phyloP scores from a whole-genome alignment of 2,888 invertebrate species.

The Eristalinus aeneus region DNA sequence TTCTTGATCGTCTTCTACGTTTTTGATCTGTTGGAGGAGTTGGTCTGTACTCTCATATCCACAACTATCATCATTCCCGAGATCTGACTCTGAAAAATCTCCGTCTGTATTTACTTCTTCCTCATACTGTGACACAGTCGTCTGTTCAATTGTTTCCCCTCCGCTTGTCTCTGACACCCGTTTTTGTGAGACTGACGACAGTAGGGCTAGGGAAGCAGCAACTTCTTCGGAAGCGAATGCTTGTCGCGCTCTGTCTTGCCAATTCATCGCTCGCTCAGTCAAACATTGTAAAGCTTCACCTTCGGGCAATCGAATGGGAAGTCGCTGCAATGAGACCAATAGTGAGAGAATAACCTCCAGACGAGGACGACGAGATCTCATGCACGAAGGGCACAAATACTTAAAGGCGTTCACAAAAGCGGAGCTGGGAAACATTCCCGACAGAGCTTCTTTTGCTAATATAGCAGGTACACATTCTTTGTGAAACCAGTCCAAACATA shows the following conservation, averaged over 20 bases:
- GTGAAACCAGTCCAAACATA: slow-evolving; percentile 98
- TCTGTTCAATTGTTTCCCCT: background rate
- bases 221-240: slow-evolving; percentile 86
- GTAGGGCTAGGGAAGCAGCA: slow-evolving; percentile 84
- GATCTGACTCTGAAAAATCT: slow-evolving; percentile 49
- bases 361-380: slow-evolving; percentile 91
- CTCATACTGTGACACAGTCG: background rate
- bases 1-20: slow-evolving; percentile 11
- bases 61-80: slow-evolving; percentile 49
- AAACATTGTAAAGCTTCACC: slow-evolving; percentile 95
- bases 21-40: background rate
- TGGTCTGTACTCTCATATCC: slow-evolving; percentile 30
- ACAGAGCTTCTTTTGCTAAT: slow-evolving; percentile 46
- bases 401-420: slow-evolving; percentile 79
- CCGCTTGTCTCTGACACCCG: background rate
- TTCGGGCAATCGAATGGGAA: slow-evolving; percentile 91
- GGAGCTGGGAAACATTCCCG: background rate
- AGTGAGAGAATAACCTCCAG: slow-evolving; percentile 90
- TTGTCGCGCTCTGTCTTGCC: slow-evolving; percentile 93
- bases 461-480: slow-evolving; percentile 80
- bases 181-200: slow-evolving; percentile 4
- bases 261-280: slow-evolving; percentile 96
- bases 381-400: slow-evolving; percentile 94
- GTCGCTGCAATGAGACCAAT: slow-evolving; percentile 88
- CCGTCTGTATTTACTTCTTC: slow-evolving; percentile 34